Evolutionary conservation across 2,888 invertebrate genomes (phyloP).

Genomic region (Hypena proboscidalis): DNA sequence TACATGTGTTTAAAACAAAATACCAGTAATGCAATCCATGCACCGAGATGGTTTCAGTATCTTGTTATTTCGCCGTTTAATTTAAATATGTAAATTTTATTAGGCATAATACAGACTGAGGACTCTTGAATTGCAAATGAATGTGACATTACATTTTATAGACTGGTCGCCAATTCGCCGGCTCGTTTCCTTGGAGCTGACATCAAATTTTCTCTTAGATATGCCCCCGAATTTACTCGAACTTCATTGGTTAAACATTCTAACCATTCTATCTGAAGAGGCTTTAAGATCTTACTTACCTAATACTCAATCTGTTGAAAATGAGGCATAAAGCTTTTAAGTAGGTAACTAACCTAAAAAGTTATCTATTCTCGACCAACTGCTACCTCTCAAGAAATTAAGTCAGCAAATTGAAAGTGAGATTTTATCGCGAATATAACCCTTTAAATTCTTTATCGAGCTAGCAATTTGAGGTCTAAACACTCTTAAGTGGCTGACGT

Average conservation of each 20-base stretch:
- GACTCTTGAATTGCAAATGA: conserved; percentile 84
- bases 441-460: too few relatives aligned
- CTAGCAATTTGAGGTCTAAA: too few relatives aligned
- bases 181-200: conserved; percentile 73
- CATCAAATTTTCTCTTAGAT: conserved; percentile 80
- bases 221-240: conserved; percentile 62
- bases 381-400: too few relatives aligned
- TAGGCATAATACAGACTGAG: conserved; percentile 83
- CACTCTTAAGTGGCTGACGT: too few relatives aligned
- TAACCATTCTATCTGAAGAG: too few relatives aligned
- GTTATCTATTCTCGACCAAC: too few relatives aligned
- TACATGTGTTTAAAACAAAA: conserved; percentile 38
- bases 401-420: too few relatives aligned
- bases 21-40: conserved; percentile 65
- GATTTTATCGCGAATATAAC: too few relatives aligned
- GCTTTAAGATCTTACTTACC: too few relatives aligned
- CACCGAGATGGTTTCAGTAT: conserved; percentile 71
- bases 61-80: conserved; percentile 84
- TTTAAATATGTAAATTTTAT: conserved; percentile 86
- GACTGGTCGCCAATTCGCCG: conserved; percentile 82
- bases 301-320: conserved; percentile 49
- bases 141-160: conserved; percentile 84
- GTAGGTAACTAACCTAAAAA: too few relatives aligned
- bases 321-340: too few relatives aligned
- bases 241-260: conserved; percentile 59